These are phyloP conservation scores for Ischnura elegans DNA, from an alignment of 2,888 invertebrate genomes.

Conservation along the genomic window DNA sequence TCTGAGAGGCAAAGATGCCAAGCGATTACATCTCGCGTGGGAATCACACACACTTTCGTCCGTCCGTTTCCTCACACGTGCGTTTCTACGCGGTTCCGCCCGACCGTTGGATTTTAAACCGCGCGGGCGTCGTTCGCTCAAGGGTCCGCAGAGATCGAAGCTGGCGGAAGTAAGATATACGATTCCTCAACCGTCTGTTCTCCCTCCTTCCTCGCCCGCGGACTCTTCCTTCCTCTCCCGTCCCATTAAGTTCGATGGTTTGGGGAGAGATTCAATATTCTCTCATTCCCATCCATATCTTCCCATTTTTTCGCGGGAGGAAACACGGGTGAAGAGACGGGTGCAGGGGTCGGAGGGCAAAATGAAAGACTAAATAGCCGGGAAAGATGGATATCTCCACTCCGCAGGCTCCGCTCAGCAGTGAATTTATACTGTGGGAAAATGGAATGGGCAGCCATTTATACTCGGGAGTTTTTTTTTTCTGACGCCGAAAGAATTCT, in stretches of 20 bases:
- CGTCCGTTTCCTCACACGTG: neutral
- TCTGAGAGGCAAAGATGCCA: neutral
- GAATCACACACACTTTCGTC: neutral
- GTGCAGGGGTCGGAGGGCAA: slow-evolving; percentile 36
- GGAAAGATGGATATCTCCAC: neutral
- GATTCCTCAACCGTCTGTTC: neutral
- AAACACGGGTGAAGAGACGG: slow-evolving; percentile 57
- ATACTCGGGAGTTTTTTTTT: neutral
- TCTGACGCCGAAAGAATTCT: neutral
- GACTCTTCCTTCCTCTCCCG: neutral
- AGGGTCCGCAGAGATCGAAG: slow-evolving; percentile 18
- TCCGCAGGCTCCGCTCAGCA: neutral
- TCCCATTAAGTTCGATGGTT: slow-evolving; percentile 38
- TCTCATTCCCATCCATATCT: neutral
- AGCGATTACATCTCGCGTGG: neutral
- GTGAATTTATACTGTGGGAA: slow-evolving; percentile 15
- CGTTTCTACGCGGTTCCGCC: neutral
- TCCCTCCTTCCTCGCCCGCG: neutral
- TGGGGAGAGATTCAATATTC: slow-evolving; percentile 32
- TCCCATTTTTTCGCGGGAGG: slow-evolving; percentile 10
- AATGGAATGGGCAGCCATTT: neutral
- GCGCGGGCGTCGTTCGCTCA: neutral
- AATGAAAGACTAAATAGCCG: neutral
- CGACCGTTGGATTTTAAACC: neutral
- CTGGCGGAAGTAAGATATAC: slow-evolving; percentile 62